These are phyloP conservation scores for Drymonia ruficornis DNA, from an alignment of 2,888 invertebrate genomes.

Conservation along the genomic window DNA sequence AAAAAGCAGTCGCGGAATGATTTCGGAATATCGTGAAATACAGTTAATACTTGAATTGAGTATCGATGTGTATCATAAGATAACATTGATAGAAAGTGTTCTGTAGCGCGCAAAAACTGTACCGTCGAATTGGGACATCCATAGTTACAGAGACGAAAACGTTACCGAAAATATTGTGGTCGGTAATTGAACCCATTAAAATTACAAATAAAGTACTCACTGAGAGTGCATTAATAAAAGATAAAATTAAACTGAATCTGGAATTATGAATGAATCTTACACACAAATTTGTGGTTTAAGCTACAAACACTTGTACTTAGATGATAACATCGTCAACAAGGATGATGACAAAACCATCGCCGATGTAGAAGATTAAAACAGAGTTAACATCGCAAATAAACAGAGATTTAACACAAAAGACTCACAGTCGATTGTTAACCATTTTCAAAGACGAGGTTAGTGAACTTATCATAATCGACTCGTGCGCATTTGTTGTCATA, in stretches of 20 bases:
- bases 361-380: background rate
- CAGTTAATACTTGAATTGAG: constrained; percentile 8
- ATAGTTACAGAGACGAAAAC: constrained; percentile 28
- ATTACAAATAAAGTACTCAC: background rate
- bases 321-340: background rate
- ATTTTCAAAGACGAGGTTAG: constrained; percentile 49
- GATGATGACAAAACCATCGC: background rate
- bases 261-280: too few species aligned
- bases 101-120: constrained; percentile 35
- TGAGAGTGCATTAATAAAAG: too few species aligned
- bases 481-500: constrained; percentile 48
- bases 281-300: too few species aligned
- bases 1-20: constrained; percentile 6
- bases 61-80: constrained; percentile 16
- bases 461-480: constrained; percentile 42
- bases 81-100: constrained; percentile 30
- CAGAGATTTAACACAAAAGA: background rate
- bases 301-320: too few species aligned
- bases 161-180: constrained; percentile 18
- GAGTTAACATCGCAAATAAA: background rate
- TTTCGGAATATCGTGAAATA: constrained; percentile 1
- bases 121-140: constrained; percentile 33
- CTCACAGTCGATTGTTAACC: constrained; percentile 34
- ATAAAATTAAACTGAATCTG: too few species aligned
- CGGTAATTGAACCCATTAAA: constrained; percentile 1